phyloP scores from a whole-genome alignment of 2,797 vertebrate species.

The Florisuga fusca region DNA sequence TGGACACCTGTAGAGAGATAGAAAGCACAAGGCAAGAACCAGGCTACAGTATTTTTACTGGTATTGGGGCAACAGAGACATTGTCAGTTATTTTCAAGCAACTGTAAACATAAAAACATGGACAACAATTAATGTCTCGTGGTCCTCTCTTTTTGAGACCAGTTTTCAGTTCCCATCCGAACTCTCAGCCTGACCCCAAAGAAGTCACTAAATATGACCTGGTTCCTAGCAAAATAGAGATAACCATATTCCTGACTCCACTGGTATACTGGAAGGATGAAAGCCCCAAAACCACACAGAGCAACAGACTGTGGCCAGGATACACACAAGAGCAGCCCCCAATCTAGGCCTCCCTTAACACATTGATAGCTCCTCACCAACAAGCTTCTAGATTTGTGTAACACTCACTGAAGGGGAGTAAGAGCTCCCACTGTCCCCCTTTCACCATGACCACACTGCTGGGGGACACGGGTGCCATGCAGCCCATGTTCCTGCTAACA shows the following conservation, averaged over 20 bases:
- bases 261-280: not conserved
- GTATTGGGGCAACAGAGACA: not conserved
- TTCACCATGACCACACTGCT: not conserved
- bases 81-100: not conserved
- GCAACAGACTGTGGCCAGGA: not conserved
- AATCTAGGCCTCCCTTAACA: not conserved
- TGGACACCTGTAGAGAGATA: not conserved
- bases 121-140: not conserved
- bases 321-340: not conserved
- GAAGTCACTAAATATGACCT: not conserved
- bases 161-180: not conserved
- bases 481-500: not conserved
- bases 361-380: not conserved
- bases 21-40: not conserved
- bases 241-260: not conserved
- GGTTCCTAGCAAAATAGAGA: not conserved
- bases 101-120: not conserved
- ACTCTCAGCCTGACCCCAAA: not conserved
- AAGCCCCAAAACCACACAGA: not conserved
- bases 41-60: not conserved
- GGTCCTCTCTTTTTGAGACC: not conserved
- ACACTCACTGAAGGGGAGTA: not conserved
- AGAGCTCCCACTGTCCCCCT: not conserved
- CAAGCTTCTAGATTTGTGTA: not conserved
- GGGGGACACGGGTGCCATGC: not conserved